Percentiles rank a stretch among this genome's conserved stretches.
phyloP scores from a whole-genome alignment of 2,888 invertebrate species.

The Pandemis cinnamomeana region DNA sequence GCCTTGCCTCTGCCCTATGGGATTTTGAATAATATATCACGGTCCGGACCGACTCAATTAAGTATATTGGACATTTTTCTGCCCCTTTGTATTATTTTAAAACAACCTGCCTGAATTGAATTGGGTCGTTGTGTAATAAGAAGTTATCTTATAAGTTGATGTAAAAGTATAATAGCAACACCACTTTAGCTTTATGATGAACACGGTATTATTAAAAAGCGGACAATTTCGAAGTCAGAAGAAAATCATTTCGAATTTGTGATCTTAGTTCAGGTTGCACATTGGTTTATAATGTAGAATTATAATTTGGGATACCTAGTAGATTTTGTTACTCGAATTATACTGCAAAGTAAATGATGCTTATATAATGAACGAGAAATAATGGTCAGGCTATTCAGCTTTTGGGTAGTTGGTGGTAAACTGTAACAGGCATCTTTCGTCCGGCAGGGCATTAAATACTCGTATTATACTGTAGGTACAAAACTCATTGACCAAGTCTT shows the following conservation, averaged over 20 bases:
- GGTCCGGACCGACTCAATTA: slow-evolving; percentile 14
- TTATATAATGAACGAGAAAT: no score
- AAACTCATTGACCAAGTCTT: neutral
- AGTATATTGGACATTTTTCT: slow-evolving; percentile 4
- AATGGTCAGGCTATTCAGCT: no score
- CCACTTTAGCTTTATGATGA: neutral
- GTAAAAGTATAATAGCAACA: neutral
- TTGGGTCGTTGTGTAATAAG: neutral
- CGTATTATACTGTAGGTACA: neutral
- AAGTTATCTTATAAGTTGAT: neutral
- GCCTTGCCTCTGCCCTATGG: slow-evolving; percentile 10
- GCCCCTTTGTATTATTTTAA: slow-evolving; percentile 9
- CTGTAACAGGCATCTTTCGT: neutral
- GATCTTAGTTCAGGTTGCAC: no score
- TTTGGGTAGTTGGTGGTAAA: neutral
- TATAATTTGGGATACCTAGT: no score
- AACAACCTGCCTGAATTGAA: neutral
- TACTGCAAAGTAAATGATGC: no score
- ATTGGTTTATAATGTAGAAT: no score
- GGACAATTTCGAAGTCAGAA: neutral
- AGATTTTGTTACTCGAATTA: no score
- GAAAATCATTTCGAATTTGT: neutral
- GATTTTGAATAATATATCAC: slow-evolving; percentile 47
- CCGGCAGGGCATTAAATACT: neutral
- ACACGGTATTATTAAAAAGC: neutral